A percentile compares a stretch with the other conserved stretches of the same genome.
These are phyloP conservation scores for Bembecia ichneumoniformis DNA, from an alignment of 2,888 invertebrate genomes.

Conservation along the genomic window DNA sequence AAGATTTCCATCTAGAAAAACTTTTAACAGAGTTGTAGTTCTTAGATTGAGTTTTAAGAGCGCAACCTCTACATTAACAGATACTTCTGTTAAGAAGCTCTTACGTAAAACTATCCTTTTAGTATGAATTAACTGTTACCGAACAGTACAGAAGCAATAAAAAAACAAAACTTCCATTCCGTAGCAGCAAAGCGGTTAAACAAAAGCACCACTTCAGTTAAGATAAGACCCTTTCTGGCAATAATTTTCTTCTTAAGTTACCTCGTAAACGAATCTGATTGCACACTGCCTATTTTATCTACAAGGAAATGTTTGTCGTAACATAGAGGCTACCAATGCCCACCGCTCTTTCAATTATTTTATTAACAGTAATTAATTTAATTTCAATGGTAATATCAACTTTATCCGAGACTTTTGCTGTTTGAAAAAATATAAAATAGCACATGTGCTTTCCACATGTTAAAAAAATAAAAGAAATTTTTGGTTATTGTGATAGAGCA, in stretches of 20 bases:
- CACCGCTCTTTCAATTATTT: neutral
- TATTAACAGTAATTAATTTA: neutral
- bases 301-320: neutral
- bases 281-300: neutral
- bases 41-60: too few species aligned
- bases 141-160: constrained; percentile 8
- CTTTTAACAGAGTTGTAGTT: too few species aligned
- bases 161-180: constrained; percentile 10
- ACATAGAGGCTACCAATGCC: neutral
- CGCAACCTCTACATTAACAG: too few species aligned
- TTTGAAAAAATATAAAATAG: too few species aligned
- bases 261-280: constrained; percentile 8
- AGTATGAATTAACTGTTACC: neutral
- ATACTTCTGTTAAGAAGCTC: too few species aligned
- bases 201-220: constrained; percentile 9
- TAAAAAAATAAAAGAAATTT: too few species aligned
- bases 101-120: too few species aligned
- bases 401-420: too few species aligned
- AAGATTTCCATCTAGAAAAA: too few species aligned
- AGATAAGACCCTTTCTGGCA: constrained; percentile 9
- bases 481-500: too few species aligned
- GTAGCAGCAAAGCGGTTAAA: neutral
- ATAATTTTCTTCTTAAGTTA: constrained; percentile 12
- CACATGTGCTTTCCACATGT: too few species aligned
- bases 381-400: too few species aligned